A percentile compares a stretch with the other conserved stretches of the same genome.
phyloP scores from a whole-genome alignment of 2,113 vertebrate species.

The Aviceda subcristata region DNA sequence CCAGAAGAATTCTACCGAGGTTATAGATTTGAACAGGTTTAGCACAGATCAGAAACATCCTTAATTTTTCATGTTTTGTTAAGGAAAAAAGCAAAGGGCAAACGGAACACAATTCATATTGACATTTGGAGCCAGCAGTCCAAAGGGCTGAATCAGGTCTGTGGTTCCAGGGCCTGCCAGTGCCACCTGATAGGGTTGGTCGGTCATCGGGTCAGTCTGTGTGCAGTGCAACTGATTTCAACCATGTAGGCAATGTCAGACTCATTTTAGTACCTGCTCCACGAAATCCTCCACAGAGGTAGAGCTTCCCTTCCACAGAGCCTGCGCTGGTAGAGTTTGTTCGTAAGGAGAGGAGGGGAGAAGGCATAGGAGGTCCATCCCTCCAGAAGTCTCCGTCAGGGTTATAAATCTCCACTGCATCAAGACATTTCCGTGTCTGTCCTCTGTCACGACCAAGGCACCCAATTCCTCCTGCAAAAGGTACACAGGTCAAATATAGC shows the following conservation, averaged over 20 bases:
- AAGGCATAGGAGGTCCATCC: conserved; percentile 86
- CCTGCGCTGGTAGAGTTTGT: conserved; percentile 85
- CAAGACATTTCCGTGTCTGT: conserved; percentile 91
- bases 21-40: neutral
- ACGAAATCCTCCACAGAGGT: conserved; percentile 92
- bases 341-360: conserved; percentile 84
- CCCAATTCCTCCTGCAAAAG: conserved; percentile 88
- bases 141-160: neutral
- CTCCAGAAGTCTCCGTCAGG: conserved; percentile 90
- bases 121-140: neutral
- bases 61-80: neutral
- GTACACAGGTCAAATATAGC: neutral
- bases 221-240: neutral
- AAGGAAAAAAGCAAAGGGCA: neutral
- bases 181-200: neutral
- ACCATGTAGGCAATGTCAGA: neutral
- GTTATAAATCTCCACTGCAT: conserved; percentile 92
- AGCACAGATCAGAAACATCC: neutral
- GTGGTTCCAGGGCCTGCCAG: neutral
- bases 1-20: neutral
- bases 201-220: neutral
- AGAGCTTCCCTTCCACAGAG: conserved; percentile 88
- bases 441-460: conserved; percentile 87
- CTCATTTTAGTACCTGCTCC: conserved; percentile 85
- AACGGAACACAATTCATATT: neutral